Conservation (phyloP, 2,797 vertebrate species). For the Macroramphosus scolopax region DNA sequence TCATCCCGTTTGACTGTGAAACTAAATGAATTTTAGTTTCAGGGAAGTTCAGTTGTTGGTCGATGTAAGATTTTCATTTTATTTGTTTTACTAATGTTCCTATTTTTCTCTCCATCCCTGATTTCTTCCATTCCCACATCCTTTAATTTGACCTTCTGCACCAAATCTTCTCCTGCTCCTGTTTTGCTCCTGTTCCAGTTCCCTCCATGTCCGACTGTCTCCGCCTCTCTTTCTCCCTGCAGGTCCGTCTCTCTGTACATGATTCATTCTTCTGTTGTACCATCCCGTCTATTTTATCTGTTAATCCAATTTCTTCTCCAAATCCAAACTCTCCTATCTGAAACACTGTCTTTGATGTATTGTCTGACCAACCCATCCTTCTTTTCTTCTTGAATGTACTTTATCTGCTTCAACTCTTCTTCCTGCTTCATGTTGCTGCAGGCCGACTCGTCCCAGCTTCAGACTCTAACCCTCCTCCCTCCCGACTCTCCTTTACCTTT, state of each 20-base stretch:
- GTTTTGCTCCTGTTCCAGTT: constrained; percentile 40
- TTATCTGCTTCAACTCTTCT: constrained; percentile 33
- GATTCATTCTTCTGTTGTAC: not conserved
- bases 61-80: constrained; percentile 16
- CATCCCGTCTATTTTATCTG: no score
- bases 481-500: constrained; percentile 12
- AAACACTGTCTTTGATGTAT: no score
- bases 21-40: no score
- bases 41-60: not conserved
- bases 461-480: constrained; percentile 21
- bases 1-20: no score
- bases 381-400: constrained; percentile 5
- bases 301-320: no score
- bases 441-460: constrained; percentile 16
- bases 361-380: constrained; percentile 5
- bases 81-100: constrained; percentile 36
- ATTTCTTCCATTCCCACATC: constrained; percentile 39
- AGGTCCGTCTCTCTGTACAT: constrained; percentile 46
- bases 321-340: no score
- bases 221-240: constrained; percentile 30
- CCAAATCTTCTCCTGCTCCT: constrained; percentile 34
- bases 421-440: constrained; percentile 15
- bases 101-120: constrained; percentile 60
- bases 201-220: constrained; percentile 40
- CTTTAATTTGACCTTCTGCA: constrained; percentile 42